Evolutionary conservation across 2,888 invertebrate genomes (phyloP), one percentile per base, ranked within the genome.

Genomic region (Keiferia lycopersicella): DNA sequence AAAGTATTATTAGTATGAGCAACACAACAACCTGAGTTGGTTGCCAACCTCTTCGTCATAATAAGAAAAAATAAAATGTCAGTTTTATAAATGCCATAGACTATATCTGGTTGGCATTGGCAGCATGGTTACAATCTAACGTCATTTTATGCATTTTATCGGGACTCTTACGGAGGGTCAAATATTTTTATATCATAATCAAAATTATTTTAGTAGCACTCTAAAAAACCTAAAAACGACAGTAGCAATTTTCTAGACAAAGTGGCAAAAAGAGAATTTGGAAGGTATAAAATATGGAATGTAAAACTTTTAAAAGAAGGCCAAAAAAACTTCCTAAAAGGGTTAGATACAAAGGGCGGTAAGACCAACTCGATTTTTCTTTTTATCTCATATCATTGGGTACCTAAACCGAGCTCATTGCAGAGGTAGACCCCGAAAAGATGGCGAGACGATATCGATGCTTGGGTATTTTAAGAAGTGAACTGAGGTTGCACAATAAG

Each of bases 231-330:
- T 51, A 22, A 73, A 74, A 74, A 75, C 75, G 16, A 69, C 59
- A 59, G 71, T 74, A 67, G 65, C 69, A 68, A 66, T 69, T 68
- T 68, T 26, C 14, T 3, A 26, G 22, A 78, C 87, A 90, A 88
- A 82, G 89, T 90, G 91, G 86, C 89, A 81, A 85, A 78, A 34
- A 83, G 78, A 69, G 77, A 76, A 53, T 30, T 14, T 68, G 73
- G 69, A 51, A 83, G 80, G 69, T 90, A 82, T 71, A 88, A 89
- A 82, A 77, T 84, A 90, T 91, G 91, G 91, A 83, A 86, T 68
- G 80, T 90, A 71, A 84, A 79, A 68, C 83, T 82, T 73, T 65
- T 80, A 73, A 91, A 80, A 79, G 87, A 88, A 65, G 91, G 91
- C n/a, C 91, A 91, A 80, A 88, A 71, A 66, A 71, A 67, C 56